Evolutionary conservation across 92 coral and sea anemone species (phyloP).

Genomic region (Actinostola sp.): DNA sequence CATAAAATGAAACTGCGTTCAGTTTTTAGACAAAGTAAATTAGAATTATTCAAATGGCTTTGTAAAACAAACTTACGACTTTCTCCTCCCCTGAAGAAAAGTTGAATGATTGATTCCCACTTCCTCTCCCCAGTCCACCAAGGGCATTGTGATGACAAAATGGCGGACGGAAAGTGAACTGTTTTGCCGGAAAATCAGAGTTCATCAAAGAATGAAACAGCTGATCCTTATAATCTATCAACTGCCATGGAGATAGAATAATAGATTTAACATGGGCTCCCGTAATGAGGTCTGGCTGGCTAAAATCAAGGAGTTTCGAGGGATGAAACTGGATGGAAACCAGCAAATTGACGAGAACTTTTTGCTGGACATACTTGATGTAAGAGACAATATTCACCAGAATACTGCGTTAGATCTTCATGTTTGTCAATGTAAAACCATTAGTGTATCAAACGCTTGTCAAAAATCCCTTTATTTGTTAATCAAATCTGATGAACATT

Average conservation of each 20-base stretch:
- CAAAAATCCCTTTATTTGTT: too few relatives aligned
- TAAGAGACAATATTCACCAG: too few relatives aligned
- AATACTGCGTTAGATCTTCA: too few relatives aligned
- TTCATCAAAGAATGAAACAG: neutral
- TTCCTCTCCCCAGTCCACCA: slow-evolving; percentile 29
- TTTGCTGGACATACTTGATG: slow-evolving; percentile 81
- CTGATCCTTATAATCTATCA: neutral
- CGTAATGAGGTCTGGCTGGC: slow-evolving; percentile 46
- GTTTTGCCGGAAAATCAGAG: neutral
- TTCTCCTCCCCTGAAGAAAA: slow-evolving; percentile 1
- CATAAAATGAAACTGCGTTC: too few relatives aligned
- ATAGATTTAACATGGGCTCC: slow-evolving; percentile 11
- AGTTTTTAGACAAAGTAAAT: too few relatives aligned
- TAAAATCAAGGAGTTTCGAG: slow-evolving; percentile 44
- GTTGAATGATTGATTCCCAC: slow-evolving; percentile 2
- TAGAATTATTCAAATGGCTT: too few relatives aligned
- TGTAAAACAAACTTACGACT: neutral
- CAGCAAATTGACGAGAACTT: slow-evolving; percentile 65
- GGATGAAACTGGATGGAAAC: slow-evolving; percentile 42
- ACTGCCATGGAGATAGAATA: neutral
- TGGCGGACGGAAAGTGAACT: slow-evolving; percentile 25
- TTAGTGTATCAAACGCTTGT: too few relatives aligned
- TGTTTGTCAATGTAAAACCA: too few relatives aligned
- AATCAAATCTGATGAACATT: too few relatives aligned
- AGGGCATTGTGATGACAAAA: slow-evolving; percentile 1